Percentiles rank a stretch among this genome's conserved stretches.
Evolutionary conservation across 2,888 invertebrate genomes (phyloP).

Genomic region (Acronicta alni): DNA sequence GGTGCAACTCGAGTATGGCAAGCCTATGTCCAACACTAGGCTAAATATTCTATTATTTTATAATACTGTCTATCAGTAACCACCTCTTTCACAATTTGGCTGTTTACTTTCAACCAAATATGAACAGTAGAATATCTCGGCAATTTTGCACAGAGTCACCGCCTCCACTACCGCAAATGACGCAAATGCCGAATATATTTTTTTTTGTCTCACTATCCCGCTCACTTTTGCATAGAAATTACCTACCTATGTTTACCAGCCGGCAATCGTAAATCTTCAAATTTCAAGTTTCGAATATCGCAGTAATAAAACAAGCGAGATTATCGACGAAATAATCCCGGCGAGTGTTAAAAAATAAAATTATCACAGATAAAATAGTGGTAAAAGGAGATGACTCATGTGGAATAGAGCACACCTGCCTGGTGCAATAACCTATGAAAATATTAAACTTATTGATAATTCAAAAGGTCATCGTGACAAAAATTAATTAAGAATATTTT

Average conservation of each 20-base stretch:
- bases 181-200: not conserved
- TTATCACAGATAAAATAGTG: constrained; percentile 34
- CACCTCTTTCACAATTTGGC: too few species aligned
- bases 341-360: constrained; percentile 30
- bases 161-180: not conserved
- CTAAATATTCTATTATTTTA: too few species aligned
- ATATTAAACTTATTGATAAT: not conserved
- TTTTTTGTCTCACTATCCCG: not conserved
- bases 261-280: constrained; percentile 1
- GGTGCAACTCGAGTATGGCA: too few species aligned
- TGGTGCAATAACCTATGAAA: constrained; percentile 47
- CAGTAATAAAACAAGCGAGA: not conserved
- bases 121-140: not conserved
- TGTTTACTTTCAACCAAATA: too few species aligned
- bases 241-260: constrained; percentile 12
- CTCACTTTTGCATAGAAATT: too few species aligned
- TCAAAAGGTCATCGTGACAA: constrained; percentile 4
- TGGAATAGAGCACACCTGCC: constrained; percentile 11
- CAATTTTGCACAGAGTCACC: not conserved
- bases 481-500: constrained; percentile 7
- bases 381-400: constrained; percentile 40
- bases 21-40: too few species aligned
- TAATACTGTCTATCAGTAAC: too few species aligned
- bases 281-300: constrained; percentile 1
- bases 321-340: constrained; percentile 22